Conservation (phyloP, 2,888 invertebrate genomes). For the Lasioglossum villosulum region DNA sequence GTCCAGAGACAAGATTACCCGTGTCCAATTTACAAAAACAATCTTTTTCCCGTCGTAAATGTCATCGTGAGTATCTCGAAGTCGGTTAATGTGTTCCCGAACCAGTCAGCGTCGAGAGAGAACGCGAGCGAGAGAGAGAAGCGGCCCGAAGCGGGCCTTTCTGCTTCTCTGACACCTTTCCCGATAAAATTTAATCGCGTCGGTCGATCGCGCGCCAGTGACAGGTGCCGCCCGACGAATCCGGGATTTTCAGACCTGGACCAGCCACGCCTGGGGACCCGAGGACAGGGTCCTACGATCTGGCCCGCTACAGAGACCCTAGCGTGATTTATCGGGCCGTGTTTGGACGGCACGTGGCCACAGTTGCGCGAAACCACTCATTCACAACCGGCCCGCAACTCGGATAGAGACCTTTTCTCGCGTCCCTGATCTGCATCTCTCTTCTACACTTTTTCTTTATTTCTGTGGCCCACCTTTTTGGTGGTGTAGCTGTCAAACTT, state of each 20-base stretch:
- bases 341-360: constrained; percentile 59
- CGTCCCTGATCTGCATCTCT: neutral
- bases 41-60: constrained; percentile 21
- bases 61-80: neutral
- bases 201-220: constrained; percentile 7
- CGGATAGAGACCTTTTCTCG: neutral
- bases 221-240: constrained; percentile 34
- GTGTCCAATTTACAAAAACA: neutral
- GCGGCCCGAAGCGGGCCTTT: neutral
- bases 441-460: neutral
- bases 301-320: constrained; percentile 9
- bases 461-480: neutral
- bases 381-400: constrained; percentile 33
- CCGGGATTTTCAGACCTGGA: neutral
- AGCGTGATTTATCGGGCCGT: constrained; percentile 56
- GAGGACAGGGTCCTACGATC: neutral
- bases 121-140: neutral
- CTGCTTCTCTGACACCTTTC: constrained; percentile 31
- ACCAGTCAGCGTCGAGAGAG: neutral
- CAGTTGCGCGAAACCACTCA: constrained; percentile 38
- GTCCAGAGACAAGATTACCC: neutral
- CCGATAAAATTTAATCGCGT: constrained; percentile 39
- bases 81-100: constrained; percentile 34
- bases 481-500: neutral
- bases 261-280: neutral